These are phyloP conservation scores for Calycopis cecrops DNA, from an alignment of 1,140 invertebrate species.

Conservation along the genomic window DNA sequence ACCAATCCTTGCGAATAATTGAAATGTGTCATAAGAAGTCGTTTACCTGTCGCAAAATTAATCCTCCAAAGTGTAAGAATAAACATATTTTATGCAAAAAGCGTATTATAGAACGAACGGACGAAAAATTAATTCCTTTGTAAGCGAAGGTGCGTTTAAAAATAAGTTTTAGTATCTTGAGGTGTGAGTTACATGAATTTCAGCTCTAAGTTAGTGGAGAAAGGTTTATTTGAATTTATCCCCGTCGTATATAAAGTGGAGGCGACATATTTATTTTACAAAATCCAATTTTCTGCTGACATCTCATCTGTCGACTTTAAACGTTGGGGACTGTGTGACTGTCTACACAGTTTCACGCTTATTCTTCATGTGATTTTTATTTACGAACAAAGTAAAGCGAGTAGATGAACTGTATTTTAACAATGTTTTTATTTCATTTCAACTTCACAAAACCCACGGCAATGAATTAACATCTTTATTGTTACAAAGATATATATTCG, in stretches of 20 bases:
- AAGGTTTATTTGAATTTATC: slow-evolving; percentile 30
- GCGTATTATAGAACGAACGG: slow-evolving; percentile 37
- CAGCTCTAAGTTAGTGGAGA: background rate
- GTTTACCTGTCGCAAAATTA: slow-evolving; percentile 48
- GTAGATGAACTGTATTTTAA: slow-evolving; percentile 5
- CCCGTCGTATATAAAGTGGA: slow-evolving; percentile 45
- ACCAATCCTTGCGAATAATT: slow-evolving; percentile 3
- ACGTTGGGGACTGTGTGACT: slow-evolving; percentile 54
- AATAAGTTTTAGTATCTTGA: slow-evolving; percentile 34
- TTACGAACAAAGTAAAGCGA: slow-evolving; percentile 23
- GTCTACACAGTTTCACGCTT: slow-evolving; percentile 65
- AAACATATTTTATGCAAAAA: slow-evolving; percentile 47
- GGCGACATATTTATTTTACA: slow-evolving; percentile 72
- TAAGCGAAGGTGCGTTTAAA: slow-evolving; percentile 58
- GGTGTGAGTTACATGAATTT: background rate
- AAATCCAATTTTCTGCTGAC: slow-evolving; percentile 75
- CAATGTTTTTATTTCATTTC: background rate
- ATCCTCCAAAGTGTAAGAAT: slow-evolving; percentile 40
- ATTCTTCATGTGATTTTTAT: slow-evolving; percentile 46
- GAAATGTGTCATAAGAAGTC: slow-evolving; percentile 53
- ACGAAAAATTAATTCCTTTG: slow-evolving; percentile 68
- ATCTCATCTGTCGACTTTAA: slow-evolving; percentile 73
- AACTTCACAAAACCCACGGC: too few species aligned
- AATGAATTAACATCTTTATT: too few species aligned
- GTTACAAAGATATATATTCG: too few species aligned